phyloP scores from a whole-genome alignment of 2,113 vertebrate species.

The Sinocyclocheilus anshuiensis region DNA sequence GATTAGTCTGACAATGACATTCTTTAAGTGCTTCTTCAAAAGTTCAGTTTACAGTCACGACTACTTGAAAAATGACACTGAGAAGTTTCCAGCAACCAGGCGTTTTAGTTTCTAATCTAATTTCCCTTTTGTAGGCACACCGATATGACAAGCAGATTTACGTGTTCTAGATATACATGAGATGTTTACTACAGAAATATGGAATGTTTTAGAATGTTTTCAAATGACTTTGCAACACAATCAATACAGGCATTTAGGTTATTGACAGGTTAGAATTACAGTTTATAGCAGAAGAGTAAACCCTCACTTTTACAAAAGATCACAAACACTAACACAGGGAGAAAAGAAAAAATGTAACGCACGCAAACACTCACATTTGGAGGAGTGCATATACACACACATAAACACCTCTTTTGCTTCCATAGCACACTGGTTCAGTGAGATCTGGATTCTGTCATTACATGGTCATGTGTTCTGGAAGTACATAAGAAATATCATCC shows the following conservation, averaged over 20 bases:
- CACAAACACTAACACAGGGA: not conserved
- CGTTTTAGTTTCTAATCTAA: not conserved
- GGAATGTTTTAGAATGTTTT: conserved; percentile 19
- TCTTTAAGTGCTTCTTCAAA: not conserved
- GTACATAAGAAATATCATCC: conserved; percentile 98
- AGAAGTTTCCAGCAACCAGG: not conserved
- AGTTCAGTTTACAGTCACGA: not conserved
- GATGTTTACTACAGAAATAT: conserved; percentile 20
- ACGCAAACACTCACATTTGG: not conserved
- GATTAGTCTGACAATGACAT: not conserved
- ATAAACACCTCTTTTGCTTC: not conserved
- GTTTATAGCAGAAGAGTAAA: conserved; percentile 22
- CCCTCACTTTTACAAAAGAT: not conserved
- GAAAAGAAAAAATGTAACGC: not conserved
- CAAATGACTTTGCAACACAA: not conserved
- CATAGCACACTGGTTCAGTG: not conserved
- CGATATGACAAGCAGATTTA: not conserved
- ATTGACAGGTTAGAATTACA: not conserved
- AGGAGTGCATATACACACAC: conserved; percentile 12
- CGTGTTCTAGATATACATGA: not conserved
- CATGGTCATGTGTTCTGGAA: conserved; percentile 99
- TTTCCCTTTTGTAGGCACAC: conserved; percentile 15
- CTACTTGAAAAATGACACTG: not conserved
- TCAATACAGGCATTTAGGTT: not conserved
- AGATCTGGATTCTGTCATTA: conserved; percentile 66